Conservation (phyloP, 2,797 vertebrate species). For the Danio kyathit region DNA sequence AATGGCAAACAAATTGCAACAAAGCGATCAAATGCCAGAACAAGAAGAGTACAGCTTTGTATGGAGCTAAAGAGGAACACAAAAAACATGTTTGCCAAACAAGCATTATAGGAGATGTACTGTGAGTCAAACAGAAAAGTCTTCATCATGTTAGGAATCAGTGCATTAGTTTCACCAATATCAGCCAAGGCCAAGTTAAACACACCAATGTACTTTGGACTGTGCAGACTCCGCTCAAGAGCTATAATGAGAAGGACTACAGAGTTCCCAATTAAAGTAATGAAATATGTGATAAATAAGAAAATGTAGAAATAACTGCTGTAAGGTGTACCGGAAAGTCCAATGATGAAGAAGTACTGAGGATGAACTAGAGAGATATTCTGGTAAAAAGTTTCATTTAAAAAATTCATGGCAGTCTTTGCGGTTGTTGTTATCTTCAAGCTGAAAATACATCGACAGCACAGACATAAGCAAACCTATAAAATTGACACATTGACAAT, state of each 20-base stretch:
- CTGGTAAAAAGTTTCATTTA: constrained; percentile 31
- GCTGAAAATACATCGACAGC: constrained; percentile 29
- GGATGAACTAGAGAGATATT: constrained; percentile 54
- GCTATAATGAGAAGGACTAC: constrained; percentile 53
- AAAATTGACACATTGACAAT: neutral
- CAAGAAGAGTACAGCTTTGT: constrained; percentile 38
- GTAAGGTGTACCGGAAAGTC: constrained; percentile 47
- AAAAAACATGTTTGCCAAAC: constrained; percentile 59
- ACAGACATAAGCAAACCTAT: neutral
- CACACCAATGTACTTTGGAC: constrained; percentile 57
- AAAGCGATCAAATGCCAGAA: constrained; percentile 51
- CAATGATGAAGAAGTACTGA: constrained; percentile 57
- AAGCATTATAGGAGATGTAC: constrained; percentile 51
- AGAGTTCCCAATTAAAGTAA: constrained; percentile 55
- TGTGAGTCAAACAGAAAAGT: constrained; percentile 56
- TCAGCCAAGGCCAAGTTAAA: constrained; percentile 60
- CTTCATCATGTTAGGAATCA: constrained; percentile 58
- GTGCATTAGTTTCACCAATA: constrained; percentile 54
- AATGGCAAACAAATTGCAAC: constrained; percentile 47
- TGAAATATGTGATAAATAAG: constrained; percentile 50
- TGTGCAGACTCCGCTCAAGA: constrained; percentile 42
- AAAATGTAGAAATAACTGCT: constrained; percentile 50
- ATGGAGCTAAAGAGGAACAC: constrained; percentile 49
- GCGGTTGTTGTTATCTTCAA: neutral
- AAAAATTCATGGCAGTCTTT: constrained; percentile 17